Evolutionary conservation across 1,140 invertebrate genomes (phyloP), one percentile per base, ranked within the genome.

Genomic region (Stegodyphus dumicola): DNA sequence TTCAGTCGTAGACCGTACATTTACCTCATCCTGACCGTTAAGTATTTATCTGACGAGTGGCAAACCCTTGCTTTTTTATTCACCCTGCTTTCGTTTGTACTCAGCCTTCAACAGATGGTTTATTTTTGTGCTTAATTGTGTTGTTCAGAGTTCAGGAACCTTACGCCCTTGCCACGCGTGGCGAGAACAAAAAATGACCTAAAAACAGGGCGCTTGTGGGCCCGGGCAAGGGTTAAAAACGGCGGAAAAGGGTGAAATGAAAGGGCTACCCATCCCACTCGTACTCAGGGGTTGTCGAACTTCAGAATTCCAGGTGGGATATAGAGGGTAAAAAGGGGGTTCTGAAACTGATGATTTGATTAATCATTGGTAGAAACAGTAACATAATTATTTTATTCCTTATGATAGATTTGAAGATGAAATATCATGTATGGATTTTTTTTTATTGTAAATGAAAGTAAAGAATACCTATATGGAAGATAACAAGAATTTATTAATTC

Each of bases 11-110:
- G 33, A 66, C 70, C 77, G 77, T 79, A 48, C 77, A 70, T 79
- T 79, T 79, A 79, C 77, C 77, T 66, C 66, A 54, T 69, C 70
- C 60, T 70, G 77, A 79, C 77, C 77, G 77, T 79, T 79, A 79
- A 15, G n/a, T 79, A 33, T 18, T 33, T n/a, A 7, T 18, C 11
- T 69, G 51, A 52, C 51, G 33, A 6, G 56, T 51, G 48, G 33
- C 54, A 33, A 54, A 54, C 54, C 53, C 33, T 75, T 15, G 56
- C 33, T 33, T 33, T 33, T 33, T 33, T 33, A 33, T 33, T 33
- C 33, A 33, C 3, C 33, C 73, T 54, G 33, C 33, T 56, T 75
- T 18, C 73, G 33, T 56, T 75, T 33, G 75, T 10, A 52, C 33
- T 11, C 56, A 60, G 56, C 56, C 56, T 70, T 77, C 56, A 77